Conservation (phyloP, 1,140 invertebrate species). For the Megathymus violae region DNA sequence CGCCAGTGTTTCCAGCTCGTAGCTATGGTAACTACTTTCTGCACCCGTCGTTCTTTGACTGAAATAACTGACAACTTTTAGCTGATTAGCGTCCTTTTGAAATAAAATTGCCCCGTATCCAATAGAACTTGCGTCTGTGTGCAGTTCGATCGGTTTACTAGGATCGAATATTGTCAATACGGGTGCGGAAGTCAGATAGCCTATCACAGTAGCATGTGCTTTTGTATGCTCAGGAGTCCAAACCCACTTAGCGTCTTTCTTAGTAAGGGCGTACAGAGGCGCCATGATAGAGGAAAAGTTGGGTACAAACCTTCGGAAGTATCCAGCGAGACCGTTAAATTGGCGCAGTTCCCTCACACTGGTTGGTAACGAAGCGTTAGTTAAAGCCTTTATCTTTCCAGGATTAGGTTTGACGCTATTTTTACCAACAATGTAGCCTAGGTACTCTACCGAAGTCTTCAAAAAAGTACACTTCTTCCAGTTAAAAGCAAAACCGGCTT, state of each 20-base stretch:
- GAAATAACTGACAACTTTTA: constrained; percentile 50
- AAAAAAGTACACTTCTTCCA: constrained; percentile 39
- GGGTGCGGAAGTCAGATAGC: constrained; percentile 36
- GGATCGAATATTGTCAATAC: constrained; percentile 40
- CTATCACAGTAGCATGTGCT: constrained; percentile 32
- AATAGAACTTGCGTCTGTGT: constrained; percentile 41
- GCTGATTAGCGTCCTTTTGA: constrained; percentile 28
- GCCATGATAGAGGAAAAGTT: constrained; percentile 44
- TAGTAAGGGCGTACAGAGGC: constrained; percentile 40
- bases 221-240: constrained; percentile 38
- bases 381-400: not conserved
- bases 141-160: constrained; percentile 25
- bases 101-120: constrained; percentile 42
- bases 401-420: constrained; percentile 4
- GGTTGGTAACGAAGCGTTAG: not conserved
- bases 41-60: constrained; percentile 49
- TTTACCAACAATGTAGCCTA: constrained; percentile 31
- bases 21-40: constrained; percentile 55
- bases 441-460: constrained; percentile 21
- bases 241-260: constrained; percentile 11
- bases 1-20: constrained; percentile 57
- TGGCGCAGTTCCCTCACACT: not conserved
- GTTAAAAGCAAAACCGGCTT: constrained; percentile 38
- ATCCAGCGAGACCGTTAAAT: not conserved
- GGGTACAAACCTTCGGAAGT: constrained; percentile 37